Evolutionary conservation across 2,888 invertebrate genomes (phyloP), one percentile per base, ranked within the genome.

Genomic region (Agrotis segetum): DNA sequence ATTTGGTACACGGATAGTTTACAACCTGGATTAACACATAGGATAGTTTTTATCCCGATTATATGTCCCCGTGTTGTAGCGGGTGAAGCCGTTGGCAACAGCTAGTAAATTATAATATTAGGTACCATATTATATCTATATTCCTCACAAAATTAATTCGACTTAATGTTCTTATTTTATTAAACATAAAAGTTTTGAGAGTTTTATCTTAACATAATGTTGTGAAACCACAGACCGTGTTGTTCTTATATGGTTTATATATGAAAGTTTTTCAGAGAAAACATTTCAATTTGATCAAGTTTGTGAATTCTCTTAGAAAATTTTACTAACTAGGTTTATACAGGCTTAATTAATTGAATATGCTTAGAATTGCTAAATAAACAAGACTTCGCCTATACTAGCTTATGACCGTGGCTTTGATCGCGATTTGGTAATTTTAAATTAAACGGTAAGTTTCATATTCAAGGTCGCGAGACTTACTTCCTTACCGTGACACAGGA

Each of bases 81-180:
- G n/a, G n/a, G n/a, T n/a, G n/a, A n/a, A n/a, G n/a, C n/a, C n/a
- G n/a, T n/a, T n/a, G n/a, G n/a, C n/a, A n/a, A n/a, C n/a, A n/a
- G n/a, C n/a, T n/a, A n/a, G n/a, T n/a, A 24, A 24, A 24, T 24
- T 24, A 24, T 24, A 29, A 29, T 29, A 53, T 21, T 65, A 46
- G 29, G 29, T 24, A 24, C 24, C 24, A n/a, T n/a, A n/a, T n/a
- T n/a, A n/a, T 5, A 5, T 29, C 29, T 16, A 17, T n/a, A 16
- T 70, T 56, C 6, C 11, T 21, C 11, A 0, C 3, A 47, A 56
- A 61, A 71, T 53, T 29, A 65, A 75, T 70, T 56, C 55, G 0
- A 46, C n/a, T 50, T 0, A 2, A 77, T 60, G 9, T 77, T 71
- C 16, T 60, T 67, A 77, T 71, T 77, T 71, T 47, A 60, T 67